Percentiles rank a stretch among this genome's conserved stretches.
phyloP scores from a whole-genome alignment of 2,888 invertebrate species.

The Lydus trimaculatus region DNA sequence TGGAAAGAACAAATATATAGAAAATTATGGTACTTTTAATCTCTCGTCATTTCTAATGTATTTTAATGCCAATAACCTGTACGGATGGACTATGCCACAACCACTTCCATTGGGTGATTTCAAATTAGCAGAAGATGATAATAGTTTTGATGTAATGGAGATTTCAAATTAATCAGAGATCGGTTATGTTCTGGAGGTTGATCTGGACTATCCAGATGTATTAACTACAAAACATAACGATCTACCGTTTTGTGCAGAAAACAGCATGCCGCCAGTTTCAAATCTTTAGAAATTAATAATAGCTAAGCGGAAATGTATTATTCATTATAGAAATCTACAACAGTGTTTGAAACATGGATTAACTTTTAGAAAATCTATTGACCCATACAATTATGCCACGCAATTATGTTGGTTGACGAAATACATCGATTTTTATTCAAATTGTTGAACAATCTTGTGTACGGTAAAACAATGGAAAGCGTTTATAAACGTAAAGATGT shows the following conservation, averaged over 20 bases:
- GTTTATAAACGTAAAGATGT: constrained; percentile 54
- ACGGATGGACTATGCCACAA: background rate
- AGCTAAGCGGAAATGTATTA: constrained; percentile 21
- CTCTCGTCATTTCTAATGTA: background rate
- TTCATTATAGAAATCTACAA: constrained; percentile 30
- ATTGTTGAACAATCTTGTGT: constrained; percentile 38
- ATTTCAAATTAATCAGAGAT: constrained; percentile 29
- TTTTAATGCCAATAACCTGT: background rate
- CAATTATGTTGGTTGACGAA: constrained; percentile 28
- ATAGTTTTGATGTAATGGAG: constrained; percentile 17
- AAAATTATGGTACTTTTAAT: constrained; percentile 13
- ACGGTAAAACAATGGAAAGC: constrained; percentile 55
- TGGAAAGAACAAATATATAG: constrained; percentile 49
- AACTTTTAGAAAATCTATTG: constrained; percentile 22
- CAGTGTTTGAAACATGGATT: constrained; percentile 25
- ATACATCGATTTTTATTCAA: constrained; percentile 33
- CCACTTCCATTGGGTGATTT: background rate
- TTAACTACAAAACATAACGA: no score
- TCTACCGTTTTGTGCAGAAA: constrained; percentile 14
- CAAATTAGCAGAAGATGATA: constrained; percentile 32
- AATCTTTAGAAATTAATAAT: constrained; percentile 18
- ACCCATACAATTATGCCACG: constrained; percentile 22
- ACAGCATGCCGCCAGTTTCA: constrained; percentile 11
- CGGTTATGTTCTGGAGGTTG: constrained; percentile 50
- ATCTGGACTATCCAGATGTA: background rate